Evolutionary conservation across 2,113 vertebrate species (phyloP).

Genomic region (Megaceryle torquata): DNA sequence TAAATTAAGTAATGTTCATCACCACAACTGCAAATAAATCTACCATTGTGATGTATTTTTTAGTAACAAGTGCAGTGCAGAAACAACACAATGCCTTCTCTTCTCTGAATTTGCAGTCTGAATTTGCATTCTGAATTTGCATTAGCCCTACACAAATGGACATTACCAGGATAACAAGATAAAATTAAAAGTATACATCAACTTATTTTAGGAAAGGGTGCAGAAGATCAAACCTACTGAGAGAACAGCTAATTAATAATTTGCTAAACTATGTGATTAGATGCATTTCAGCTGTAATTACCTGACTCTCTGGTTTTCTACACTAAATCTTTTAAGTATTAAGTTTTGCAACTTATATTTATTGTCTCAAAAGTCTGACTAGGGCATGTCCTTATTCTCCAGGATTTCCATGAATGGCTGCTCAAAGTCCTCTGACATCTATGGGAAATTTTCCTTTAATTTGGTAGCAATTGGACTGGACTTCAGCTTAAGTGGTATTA

Average conservation of each 20-base stretch:
- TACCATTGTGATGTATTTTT: background rate
- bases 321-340: background rate
- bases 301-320: background rate
- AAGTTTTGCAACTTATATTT: background rate
- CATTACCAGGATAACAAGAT: background rate
- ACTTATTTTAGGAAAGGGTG: background rate
- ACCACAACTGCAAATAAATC: background rate
- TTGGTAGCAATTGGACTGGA: background rate
- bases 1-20: background rate
- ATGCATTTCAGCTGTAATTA: background rate
- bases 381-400: background rate
- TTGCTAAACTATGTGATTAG: background rate
- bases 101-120: background rate
- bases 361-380: background rate
- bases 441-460: background rate
- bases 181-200: background rate
- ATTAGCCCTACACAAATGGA: background rate
- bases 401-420: background rate
- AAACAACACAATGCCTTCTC: background rate
- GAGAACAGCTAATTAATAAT: background rate
- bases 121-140: background rate
- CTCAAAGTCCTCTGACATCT: background rate
- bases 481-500: background rate
- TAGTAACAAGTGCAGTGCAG: background rate
- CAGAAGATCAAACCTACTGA: background rate